Base-by-base conservation (phyloP, 2,113 vertebrate species). In the Cynopterus brachyotis region DNA sequence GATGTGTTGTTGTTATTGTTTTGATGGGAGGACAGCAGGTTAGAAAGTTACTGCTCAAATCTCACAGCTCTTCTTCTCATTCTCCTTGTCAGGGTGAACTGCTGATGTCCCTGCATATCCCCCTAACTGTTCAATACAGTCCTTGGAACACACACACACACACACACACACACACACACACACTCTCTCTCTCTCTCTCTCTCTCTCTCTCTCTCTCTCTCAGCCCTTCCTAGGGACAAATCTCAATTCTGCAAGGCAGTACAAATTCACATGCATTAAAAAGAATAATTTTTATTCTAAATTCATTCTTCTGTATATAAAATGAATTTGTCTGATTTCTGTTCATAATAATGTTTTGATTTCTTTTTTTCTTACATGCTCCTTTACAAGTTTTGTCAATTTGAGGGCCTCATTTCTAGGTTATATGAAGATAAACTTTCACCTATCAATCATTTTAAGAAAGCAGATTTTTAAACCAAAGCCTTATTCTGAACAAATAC, bases 101-200 rank as follows among this genome's bases (percentile, higher is more conserved):
- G 59, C 15, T 20, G 37, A 40, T 53, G 55, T 5, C 5, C 57
- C 32, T 57, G 5, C 7, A 28, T 73, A 1, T 24, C 32, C 83
- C 16, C 24, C 8, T 83, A 24, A 37, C 42, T 9, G 5, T 57
- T 76, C 19, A 45, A 1, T 12, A 57, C 1, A 35, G n/a, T 53
- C 5, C 6, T 26, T 73, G 22, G 35, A 81, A 45, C 9, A 26
- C 2, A 6, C 2, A 47, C 2, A 37, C 32, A 42, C 4, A 30
- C 19, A 37, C 26, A 84, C 17, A 72, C 80, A 79, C 4, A 67
- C 55, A 76, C 15, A 53, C 4, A 20, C n/a, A 28, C 28, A 60
- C 8, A 59, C 0, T n/a, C 16, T 16, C 15, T 50, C 50, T 50
- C 2, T 2, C 6, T n/a, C n/a, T n/a, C n/a, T n/a, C n/a, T n/a